phyloP scores from a whole-genome alignment of 1,140 invertebrate genomes.

The Zaprionus lachaisei region DNA sequence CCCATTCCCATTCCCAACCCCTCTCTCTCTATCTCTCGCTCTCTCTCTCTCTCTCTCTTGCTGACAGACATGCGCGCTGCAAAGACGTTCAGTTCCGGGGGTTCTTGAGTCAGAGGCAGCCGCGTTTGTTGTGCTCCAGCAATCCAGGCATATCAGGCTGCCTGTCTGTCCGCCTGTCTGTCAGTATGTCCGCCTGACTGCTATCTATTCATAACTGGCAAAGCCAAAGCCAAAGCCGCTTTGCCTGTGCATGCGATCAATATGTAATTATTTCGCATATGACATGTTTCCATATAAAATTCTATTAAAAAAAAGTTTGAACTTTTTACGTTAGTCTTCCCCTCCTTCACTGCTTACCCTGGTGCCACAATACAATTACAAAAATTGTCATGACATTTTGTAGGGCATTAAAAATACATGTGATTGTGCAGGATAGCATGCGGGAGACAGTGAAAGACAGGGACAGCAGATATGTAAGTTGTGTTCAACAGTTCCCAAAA shows the following conservation, averaged over 20 bases:
- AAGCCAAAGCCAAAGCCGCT: conserved; percentile 34
- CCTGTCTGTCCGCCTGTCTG: conserved; percentile 20
- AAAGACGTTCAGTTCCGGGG: conserved; percentile 47
- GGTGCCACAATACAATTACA: conserved; percentile 31
- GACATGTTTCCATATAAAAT: conserved; percentile 57
- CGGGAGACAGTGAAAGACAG: not conserved
- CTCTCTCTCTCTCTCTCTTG: conserved; percentile 27
- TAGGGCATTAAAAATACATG: conserved; percentile 61
- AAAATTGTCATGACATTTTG: conserved; percentile 59
- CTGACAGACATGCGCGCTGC: conserved; percentile 72
- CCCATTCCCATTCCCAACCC: conserved; percentile 1
- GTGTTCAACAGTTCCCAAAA: not conserved
- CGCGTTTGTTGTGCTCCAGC: conserved; percentile 58
- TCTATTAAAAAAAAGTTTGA: conserved; percentile 67
- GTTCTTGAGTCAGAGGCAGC: conserved; percentile 14
- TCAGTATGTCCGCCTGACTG: conserved; percentile 32
- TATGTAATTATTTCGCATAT: conserved; percentile 67
- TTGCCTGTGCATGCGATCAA: conserved; percentile 58
- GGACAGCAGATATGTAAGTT: not conserved
- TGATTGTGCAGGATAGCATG: not conserved
- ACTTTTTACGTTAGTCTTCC: conserved; percentile 3
- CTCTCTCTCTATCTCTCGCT: conserved; percentile 53
- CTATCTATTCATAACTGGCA: conserved; percentile 74
- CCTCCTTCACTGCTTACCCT: not conserved
- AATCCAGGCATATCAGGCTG: conserved; percentile 24